Evolutionary conservation across 1,140 invertebrate species (phyloP).

Genomic region (Drosophila novamexicana): DNA sequence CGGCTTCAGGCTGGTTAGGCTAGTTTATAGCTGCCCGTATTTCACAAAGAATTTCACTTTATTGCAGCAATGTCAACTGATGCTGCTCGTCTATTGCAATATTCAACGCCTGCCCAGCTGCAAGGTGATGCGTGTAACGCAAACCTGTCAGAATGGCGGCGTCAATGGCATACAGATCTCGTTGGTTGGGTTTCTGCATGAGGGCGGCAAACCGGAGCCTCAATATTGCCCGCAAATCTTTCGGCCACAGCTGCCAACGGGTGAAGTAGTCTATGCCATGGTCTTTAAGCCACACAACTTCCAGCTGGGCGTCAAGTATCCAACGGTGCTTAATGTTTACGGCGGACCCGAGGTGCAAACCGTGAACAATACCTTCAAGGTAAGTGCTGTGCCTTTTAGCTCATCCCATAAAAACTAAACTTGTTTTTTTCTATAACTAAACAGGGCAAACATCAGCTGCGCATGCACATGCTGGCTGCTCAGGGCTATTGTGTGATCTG

Average conservation of each 20-base stretch:
- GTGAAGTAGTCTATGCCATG: constrained; percentile 94
- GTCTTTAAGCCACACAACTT: constrained; percentile 95
- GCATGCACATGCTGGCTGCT: constrained; percentile 97
- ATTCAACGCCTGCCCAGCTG: constrained; percentile 92
- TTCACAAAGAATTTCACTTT: not conserved
- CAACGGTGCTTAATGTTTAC: constrained; percentile 98
- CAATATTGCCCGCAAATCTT: constrained; percentile 90
- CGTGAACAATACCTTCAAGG: constrained; percentile 98
- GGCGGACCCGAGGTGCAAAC: constrained; percentile 99
- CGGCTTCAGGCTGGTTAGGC: too few relatives aligned
- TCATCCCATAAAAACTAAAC: too few relatives aligned
- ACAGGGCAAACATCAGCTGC: constrained; percentile 94
- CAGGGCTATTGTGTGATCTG: constrained; percentile 98
- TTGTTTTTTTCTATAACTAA: constrained; percentile 15
- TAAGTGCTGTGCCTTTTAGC: constrained; percentile 70
- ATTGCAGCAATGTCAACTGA: constrained; percentile 90
- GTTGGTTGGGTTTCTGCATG: constrained; percentile 89
- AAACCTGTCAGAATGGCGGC: constrained; percentile 83
- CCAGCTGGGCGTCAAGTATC: constrained; percentile 92
- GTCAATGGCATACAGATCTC: constrained; percentile 88
- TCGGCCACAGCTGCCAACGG: constrained; percentile 89
- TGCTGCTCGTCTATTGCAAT: constrained; percentile 95
- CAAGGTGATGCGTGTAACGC: constrained; percentile 90
- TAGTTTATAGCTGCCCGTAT: too few relatives aligned
- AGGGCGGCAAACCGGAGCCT: constrained; percentile 87